Base-by-base conservation (phyloP, 2,888 invertebrate species). In the Osedax fenrisi region DNA sequence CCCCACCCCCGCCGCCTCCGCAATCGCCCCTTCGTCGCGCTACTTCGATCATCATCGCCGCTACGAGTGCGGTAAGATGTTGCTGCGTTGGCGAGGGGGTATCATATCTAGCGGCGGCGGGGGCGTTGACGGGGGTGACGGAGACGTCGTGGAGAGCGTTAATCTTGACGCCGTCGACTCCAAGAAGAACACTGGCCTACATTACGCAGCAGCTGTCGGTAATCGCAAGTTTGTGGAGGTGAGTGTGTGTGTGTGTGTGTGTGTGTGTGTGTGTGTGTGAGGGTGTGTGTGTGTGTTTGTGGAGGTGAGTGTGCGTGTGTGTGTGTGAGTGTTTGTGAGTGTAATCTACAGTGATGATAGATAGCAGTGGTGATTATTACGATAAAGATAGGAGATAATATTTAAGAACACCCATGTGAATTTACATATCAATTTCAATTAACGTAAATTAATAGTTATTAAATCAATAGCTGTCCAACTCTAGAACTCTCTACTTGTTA, bases 151-250 rank as follows among this genome's bases (percentile, higher is more conserved):
- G 66, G 89, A 89, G 80, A 87, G 86, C 77, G 86, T 88, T 21
- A 87, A 89, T 79, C 82, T 89, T 27, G 84, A 85, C 76, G 87
- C 88, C 24, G 86, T 87, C 79, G 89, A 89, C 82, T 87, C 89
- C 88, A 87, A 87, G 79, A 87, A 88, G 22, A 89, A 89, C 81
- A 89, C 89, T 26, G 88, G 89, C 5, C 83, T 89, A n/a, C 89
- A 89, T 81, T 87, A 88, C 83, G 89, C 89, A 3, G 88, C 89
- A 3, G 83, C 85, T 22, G 87, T 88, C 13, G 89, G 89, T 0
- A 83, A 89, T 66, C 87, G 87, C 79, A 85, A 87, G 75, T 89
- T 89, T 83, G 89, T 89, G 2, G 89, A 89, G 82, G 85, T 85
- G 78, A 74, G 78, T 73, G 25, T 24, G 21, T 22, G 23, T 23